These are phyloP conservation scores for Luscinia luscinia DNA, from an alignment of 2,797 vertebrate species.

Conservation along the genomic window DNA sequence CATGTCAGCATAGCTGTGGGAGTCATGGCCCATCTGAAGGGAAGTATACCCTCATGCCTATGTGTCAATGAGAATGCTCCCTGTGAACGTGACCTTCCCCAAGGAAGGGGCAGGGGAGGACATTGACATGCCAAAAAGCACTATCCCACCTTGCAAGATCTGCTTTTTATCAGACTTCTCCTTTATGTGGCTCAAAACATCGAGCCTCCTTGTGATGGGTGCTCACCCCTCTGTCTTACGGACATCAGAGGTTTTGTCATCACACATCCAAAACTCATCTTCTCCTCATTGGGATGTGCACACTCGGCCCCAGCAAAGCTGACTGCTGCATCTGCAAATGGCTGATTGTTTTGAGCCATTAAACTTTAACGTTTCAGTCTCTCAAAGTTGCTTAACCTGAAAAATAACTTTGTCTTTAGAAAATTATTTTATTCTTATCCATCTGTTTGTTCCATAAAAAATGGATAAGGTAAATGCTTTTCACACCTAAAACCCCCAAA, in stretches of 20 bases:
- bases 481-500: background rate
- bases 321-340: background rate
- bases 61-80: no score
- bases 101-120: background rate
- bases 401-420: background rate
- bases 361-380: background rate
- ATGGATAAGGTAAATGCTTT: background rate
- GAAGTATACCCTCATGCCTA: no score
- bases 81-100: background rate
- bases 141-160: no score
- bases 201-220: background rate
- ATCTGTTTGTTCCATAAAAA: background rate
- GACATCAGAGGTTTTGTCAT: background rate
- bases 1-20: background rate
- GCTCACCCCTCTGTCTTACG: background rate
- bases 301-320: background rate
- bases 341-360: background rate
- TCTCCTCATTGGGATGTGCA: accelerated
- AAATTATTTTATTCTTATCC: background rate
- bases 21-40: no score
- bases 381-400: background rate
- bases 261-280: background rate
- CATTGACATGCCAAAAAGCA: background rate
- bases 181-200: background rate
- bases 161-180: background rate